Evolutionary conservation across 2,888 invertebrate species (phyloP), one percentile per base, ranked within the genome.

Genomic region (Eilema caniola): DNA sequence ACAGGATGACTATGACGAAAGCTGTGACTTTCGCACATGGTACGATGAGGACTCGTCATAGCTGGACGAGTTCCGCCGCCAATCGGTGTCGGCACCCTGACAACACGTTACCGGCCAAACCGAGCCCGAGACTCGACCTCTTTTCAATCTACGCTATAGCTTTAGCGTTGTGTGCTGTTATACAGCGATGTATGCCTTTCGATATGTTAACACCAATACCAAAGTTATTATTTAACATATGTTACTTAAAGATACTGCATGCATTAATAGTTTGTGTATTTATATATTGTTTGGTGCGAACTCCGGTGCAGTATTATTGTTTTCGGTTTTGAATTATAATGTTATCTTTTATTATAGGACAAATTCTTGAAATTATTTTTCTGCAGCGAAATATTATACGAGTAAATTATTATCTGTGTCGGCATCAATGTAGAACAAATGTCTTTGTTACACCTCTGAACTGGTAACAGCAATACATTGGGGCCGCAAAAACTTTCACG

Each of bases 41-140:
- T 93, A 95, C 86, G 95, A 94, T 80, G 95, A 94, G 67, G 95
- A 95, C 87, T 95, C 95, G 56, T 94, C 95, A 92, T 95, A 95
- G 94, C 93, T 82, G 83, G 74, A 74, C 74, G 77, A 76, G 70
- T 73, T 31, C 74, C 80, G 80, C 82, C 78, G 82, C 79, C 79
- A 78, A 70, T 78, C 81, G 76, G 74, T 77, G 75, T 75, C 78
- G 72, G 79, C 77, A 72, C 74, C 78, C 74, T 86, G 86, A 86
- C 85, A 75, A 81, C 78, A 80, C 78, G 74, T 75, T 78, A 77
- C 72, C 78, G 74, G 73, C 77, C 75, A 71, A 67, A 69, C 71
- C 68, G 71, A 71, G 67, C 69, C 71, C 68, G 73, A 74, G 72
- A 71, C 78, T 67, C 71, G 72, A 78, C 74, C 71, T 79, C 73